Evolutionary conservation across 2,888 invertebrate genomes (phyloP).

Genomic region (Rugalucina vietnamica): DNA sequence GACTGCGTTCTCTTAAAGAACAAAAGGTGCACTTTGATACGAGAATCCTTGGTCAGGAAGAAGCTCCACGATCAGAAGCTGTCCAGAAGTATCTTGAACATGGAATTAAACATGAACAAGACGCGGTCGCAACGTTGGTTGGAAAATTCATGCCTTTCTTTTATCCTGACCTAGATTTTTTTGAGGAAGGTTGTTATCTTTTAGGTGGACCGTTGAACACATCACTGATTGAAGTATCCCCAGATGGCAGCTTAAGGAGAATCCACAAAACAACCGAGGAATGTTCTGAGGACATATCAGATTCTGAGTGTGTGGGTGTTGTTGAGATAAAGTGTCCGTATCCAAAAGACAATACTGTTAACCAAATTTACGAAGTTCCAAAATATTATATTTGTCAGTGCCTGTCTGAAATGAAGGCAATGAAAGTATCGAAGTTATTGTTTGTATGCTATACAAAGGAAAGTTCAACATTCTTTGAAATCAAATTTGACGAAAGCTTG

Average conservation of each 20-base stretch:
- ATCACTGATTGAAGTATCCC: constrained; percentile 32
- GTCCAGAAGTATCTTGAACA: constrained; percentile 10
- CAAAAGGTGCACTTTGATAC: neutral
- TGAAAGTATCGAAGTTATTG: constrained; percentile 5
- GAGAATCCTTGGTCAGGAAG: neutral
- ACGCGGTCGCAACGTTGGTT: constrained; percentile 25
- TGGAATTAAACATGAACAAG: constrained; percentile 2
- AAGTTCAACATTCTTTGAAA: constrained; percentile 32
- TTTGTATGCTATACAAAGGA: constrained; percentile 41
- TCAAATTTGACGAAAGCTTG: neutral
- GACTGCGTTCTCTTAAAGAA: neutral
- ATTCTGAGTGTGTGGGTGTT: neutral
- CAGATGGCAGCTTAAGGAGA: constrained; percentile 33
- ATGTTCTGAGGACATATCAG: too few species aligned
- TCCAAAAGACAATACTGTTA: neutral
- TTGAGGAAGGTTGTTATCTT: constrained; percentile 45
- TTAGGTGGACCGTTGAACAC: neutral
- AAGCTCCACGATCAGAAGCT: neutral
- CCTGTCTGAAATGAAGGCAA: constrained; percentile 41
- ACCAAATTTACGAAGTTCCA: constrained; percentile 39
- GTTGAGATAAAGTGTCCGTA: constrained; percentile 50
- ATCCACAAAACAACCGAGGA: neutral
- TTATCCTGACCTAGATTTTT: neutral
- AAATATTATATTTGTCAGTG: constrained; percentile 29
- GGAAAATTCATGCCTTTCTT: constrained; percentile 18